Base-by-base conservation (phyloP, 2,113 vertebrate genomes). In the Hydropotes inermis region DNA sequence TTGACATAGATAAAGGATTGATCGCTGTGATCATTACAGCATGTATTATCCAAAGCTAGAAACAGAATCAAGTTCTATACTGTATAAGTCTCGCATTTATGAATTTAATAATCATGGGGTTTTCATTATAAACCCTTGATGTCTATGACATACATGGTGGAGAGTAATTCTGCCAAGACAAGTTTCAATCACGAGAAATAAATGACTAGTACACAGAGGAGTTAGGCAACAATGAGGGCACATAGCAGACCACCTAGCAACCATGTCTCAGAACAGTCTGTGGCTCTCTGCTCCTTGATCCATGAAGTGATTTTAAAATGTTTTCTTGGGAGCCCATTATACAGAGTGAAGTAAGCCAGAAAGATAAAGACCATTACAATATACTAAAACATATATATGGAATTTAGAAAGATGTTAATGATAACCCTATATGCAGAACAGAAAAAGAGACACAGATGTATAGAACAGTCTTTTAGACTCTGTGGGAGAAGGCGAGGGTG, bases 1-100 rank as follows among this genome's bases (percentile, higher is more conserved):
- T 0, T 61, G 90, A 88, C 57, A 54, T 55, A 91, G 58, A 90
- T 90, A 87, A 87, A 89, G 21, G 6, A 50, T 11, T 86, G 52
- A 54, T 89, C 6, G 60, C 57, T 70, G 36, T 84, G 25, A 92
- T 64, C 39, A 84, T 74, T 86, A 92, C 9, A 93, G 30, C 16
- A 74, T 92, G 94, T 97, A 92, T 85, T 92, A 94, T 36, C 47
- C 47, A 94, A 79, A 94, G 54, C 43, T 87, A 89, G 64, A 94
- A 96, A 91, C 2, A 78, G 57, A 93, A 86, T 93, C 89, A 97
- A 90, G 83, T 79, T 87, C 23, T 93, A 74, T 16, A 76, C 28
- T 89, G 78, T n/a, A 21, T 27, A 61, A 91, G 58, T 16, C 64
- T 86, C 7, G 0, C 23, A 91, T 88, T 91, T 57, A 87, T 55